phyloP scores from a whole-genome alignment of 2,888 invertebrate genomes.

The Acleris cristana region DNA sequence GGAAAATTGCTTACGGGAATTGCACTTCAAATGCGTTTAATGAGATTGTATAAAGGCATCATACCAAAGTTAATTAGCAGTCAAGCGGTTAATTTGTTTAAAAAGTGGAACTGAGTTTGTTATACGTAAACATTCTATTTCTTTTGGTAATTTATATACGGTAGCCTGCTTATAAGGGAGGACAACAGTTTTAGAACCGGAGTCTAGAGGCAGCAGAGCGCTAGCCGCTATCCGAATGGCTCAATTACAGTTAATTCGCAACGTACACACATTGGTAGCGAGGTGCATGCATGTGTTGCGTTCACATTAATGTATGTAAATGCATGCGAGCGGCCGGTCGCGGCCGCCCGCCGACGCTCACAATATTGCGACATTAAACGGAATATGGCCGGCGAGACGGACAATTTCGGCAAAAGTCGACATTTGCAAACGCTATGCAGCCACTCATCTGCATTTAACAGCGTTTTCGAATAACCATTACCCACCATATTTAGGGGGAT shows the following conservation, averaged over 20 bases:
- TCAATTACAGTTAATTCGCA: slow-evolving; percentile 84
- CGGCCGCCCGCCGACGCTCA: slow-evolving; percentile 72
- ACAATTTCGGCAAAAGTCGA: slow-evolving; percentile 78
- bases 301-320: slow-evolving; percentile 82
- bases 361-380: slow-evolving; percentile 82
- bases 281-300: slow-evolving; percentile 77
- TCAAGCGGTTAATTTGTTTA: too few species aligned
- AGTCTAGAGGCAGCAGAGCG: slow-evolving; percentile 68
- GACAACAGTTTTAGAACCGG: slow-evolving; percentile 49
- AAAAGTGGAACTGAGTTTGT: too few species aligned
- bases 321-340: slow-evolving; percentile 76
- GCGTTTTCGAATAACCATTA: slow-evolving; percentile 55
- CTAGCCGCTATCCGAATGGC: slow-evolving; percentile 77
- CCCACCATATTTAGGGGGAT: slow-evolving; percentile 31
- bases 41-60: slow-evolving; percentile 16
- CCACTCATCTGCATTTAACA: slow-evolving; percentile 64
- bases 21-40: slow-evolving; percentile 15
- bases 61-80: slow-evolving; percentile 4
- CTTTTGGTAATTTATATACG: too few species aligned
- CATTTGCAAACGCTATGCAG: slow-evolving; percentile 72
- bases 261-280: slow-evolving; percentile 78
- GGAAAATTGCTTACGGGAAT: slow-evolving; percentile 19
- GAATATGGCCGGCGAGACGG: slow-evolving; percentile 79
- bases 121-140: too few species aligned
- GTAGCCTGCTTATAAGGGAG: slow-evolving; percentile 30